Conservation (phyloP, 2,113 vertebrate species). For the Corynorhinus townsendii region DNA sequence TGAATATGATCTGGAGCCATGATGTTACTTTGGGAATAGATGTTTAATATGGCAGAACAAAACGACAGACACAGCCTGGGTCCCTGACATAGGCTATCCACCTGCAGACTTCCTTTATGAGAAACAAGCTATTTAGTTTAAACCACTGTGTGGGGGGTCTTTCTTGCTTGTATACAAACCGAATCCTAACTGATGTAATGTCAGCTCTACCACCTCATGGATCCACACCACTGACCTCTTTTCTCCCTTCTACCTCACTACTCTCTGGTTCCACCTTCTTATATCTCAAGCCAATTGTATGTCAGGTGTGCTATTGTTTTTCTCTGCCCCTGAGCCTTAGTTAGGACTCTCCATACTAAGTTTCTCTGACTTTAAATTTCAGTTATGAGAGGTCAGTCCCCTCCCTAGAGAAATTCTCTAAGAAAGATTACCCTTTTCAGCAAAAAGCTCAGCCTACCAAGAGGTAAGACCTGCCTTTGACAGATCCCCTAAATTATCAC, state of each 20-base stretch:
- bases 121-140: background rate
- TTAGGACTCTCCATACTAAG: background rate
- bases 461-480: background rate
- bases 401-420: background rate
- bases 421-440: background rate
- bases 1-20: background rate
- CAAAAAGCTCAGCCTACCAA: background rate
- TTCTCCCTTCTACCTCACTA: background rate
- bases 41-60: background rate
- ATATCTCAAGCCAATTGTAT: background rate
- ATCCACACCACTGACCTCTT: background rate
- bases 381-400: background rate
- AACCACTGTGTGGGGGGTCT: background rate
- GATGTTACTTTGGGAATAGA: background rate
- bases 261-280: background rate
- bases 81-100: background rate
- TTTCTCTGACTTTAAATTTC: conserved; percentile 3
- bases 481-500: background rate
- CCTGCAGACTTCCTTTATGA: background rate
- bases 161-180: background rate
- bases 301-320: background rate
- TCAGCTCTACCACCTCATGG: background rate
- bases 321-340: background rate
- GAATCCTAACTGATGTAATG: background rate
- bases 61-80: background rate